Evolutionary conservation across 2,113 vertebrate species (phyloP).

Genomic region (Eretmochelys imbricata): DNA sequence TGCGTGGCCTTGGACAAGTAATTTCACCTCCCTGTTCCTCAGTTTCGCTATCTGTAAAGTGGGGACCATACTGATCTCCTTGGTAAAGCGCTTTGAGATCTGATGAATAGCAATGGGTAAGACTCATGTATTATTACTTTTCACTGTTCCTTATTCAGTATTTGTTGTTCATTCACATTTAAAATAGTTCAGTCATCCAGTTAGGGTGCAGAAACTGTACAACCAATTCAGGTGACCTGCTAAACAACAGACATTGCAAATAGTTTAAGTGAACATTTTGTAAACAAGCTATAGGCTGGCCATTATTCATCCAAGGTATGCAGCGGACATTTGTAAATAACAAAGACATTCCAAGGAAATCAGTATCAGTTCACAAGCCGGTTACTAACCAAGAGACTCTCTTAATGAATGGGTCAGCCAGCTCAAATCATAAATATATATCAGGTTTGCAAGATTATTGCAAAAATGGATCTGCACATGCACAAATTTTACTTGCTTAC

Average conservation of each 20-base stretch:
- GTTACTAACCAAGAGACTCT: not conserved
- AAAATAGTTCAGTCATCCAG: not conserved
- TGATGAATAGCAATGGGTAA: not conserved
- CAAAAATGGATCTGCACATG: not conserved
- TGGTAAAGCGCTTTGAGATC: not conserved
- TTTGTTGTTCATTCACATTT: not conserved
- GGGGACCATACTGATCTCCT: fast-evolving
- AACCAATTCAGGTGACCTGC: not conserved
- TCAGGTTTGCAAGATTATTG: not conserved
- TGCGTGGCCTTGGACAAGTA: not conserved
- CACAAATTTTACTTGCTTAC: not conserved
- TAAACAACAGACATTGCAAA: fast-evolving
- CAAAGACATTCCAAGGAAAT: not conserved
- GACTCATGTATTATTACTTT: not conserved
- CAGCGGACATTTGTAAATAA: not conserved
- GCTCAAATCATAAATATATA: not conserved
- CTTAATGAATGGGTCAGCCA: not conserved
- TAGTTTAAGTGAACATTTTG: not conserved
- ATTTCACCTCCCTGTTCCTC: fast-evolving
- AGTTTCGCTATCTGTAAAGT: fast-evolving
- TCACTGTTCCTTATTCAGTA: not conserved
- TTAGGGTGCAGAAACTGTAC: not conserved
- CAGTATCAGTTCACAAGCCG: not conserved
- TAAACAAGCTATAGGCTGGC: not conserved
- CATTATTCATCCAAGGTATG: not conserved